Evolutionary conservation across 2,113 vertebrate genomes (phyloP).

Genomic region (Dermatemys mawii): DNA sequence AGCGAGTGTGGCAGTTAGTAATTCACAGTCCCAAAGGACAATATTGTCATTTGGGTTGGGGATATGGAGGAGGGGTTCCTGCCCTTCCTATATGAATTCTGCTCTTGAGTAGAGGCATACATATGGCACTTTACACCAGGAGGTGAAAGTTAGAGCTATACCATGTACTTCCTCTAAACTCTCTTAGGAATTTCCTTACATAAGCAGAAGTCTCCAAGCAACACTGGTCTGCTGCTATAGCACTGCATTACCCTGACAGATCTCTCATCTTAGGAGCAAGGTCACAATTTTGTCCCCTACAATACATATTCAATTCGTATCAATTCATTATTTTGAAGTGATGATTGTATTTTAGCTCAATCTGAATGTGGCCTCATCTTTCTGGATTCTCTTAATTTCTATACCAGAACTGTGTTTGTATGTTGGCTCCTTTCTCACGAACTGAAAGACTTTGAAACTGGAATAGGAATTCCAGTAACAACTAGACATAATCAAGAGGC

Average conservation of each 20-base stretch:
- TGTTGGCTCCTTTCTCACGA: slow-evolving; percentile 25
- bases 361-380: background rate
- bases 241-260: background rate
- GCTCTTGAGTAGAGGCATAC: background rate
- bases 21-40: background rate
- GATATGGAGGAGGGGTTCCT: rapidly evolving
- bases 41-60: rapidly evolving
- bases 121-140: background rate
- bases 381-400: background rate
- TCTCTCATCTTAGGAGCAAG: background rate
- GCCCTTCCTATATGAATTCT: rapidly evolving
- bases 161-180: background rate
- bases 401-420: background rate
- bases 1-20: background rate
- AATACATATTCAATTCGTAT: background rate
- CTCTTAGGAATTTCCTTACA: background rate
- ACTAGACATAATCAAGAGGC: background rate
- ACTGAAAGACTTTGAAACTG: background rate
- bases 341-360: background rate
- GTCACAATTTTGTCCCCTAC: background rate
- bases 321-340: background rate
- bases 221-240: background rate
- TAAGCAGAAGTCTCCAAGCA: background rate
- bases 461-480: background rate
- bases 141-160: background rate